phyloP scores from a whole-genome alignment of 2,797 vertebrate species.

The Molothrus ater region DNA sequence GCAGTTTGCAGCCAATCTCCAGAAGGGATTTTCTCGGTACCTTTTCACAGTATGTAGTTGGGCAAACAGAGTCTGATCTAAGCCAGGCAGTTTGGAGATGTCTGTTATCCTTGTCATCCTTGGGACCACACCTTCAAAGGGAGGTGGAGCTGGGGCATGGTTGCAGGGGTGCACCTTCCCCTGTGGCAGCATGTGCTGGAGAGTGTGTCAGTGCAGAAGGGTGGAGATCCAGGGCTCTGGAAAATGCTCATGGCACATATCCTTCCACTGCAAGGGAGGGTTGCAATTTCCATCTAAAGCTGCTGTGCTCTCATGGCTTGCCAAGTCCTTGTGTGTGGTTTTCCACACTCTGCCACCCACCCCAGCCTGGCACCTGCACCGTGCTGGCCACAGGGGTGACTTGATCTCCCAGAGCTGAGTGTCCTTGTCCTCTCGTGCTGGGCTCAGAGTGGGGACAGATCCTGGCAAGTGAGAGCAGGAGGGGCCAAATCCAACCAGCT shows the following conservation, averaged over 20 bases:
- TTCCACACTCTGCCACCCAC: background rate
- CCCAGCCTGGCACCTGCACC: background rate
- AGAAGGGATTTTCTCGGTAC: background rate
- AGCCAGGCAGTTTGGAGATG: background rate
- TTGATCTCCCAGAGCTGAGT: background rate
- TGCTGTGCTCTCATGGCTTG: background rate
- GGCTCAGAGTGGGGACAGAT: background rate
- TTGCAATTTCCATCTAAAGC: background rate
- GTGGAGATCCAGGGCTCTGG: background rate
- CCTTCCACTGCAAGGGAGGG: background rate
- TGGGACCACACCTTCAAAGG: background rate
- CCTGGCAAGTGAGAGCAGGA: background rate
- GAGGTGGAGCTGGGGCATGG: background rate
- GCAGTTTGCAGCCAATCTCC: background rate
- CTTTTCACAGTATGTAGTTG: background rate
- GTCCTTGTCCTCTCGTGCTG: fast-evolving
- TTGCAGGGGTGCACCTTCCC: background rate
- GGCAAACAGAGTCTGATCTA: background rate
- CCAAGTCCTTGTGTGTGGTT: background rate
- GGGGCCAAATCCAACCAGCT: background rate
- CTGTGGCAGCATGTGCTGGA: background rate
- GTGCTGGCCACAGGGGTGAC: background rate
- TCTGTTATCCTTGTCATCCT: background rate
- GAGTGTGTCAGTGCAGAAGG: background rate
- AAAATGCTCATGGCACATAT: background rate